Conservation (phyloP, 2,797 vertebrate genomes). For the Australoheros facetus region DNA sequence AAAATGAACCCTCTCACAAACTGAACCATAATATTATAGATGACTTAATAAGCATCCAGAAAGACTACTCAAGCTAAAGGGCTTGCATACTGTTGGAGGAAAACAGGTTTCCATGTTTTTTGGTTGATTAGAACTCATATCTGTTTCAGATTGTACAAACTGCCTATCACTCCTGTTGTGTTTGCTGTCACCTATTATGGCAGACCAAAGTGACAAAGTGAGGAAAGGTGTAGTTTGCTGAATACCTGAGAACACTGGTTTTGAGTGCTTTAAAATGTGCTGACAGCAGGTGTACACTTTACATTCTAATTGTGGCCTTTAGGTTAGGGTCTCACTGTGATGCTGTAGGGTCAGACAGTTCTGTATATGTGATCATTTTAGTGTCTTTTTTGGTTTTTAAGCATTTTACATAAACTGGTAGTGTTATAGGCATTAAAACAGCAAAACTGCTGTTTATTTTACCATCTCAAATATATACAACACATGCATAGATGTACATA, state of each 20-base stretch:
- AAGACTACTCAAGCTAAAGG: neutral
- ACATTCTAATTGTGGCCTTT: slow-evolving; percentile 1
- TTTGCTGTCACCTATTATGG: neutral
- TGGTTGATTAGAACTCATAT: neutral
- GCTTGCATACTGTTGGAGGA: neutral
- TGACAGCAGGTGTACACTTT: neutral
- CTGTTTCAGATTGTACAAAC: neutral
- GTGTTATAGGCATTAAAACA: neutral
- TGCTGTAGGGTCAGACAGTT: neutral
- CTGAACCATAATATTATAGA: neutral
- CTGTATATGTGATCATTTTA: neutral
- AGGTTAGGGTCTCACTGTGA: neutral
- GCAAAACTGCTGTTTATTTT: neutral
- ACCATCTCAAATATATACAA: neutral
- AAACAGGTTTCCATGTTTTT: neutral
- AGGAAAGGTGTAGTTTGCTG: neutral
- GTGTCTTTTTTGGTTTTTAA: neutral
- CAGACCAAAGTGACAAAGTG: neutral
- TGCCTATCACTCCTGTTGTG: neutral
- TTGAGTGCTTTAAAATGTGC: neutral
- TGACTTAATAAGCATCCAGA: slow-evolving; percentile 6
- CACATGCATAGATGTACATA: neutral
- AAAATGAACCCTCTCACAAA: slow-evolving; percentile 15
- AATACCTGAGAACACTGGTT: neutral
- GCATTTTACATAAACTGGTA: neutral